Conservation (phyloP, 2,113 vertebrate genomes). For the Bos taurus region DNA sequence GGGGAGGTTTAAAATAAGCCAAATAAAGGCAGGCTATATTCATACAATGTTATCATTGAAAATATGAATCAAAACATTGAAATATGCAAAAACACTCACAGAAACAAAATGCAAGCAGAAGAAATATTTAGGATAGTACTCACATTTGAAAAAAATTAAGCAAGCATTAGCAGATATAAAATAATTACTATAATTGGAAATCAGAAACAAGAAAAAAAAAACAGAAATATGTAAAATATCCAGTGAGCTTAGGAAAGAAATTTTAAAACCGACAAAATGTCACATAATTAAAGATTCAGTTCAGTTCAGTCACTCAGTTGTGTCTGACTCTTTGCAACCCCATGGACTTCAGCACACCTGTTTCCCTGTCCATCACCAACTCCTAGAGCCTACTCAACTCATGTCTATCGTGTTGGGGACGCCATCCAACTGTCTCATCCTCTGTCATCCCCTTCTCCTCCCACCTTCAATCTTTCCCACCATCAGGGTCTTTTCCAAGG, state of each 20-base stretch:
- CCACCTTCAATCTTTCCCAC: neutral
- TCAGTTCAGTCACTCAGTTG: neutral
- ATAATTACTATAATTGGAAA: neutral
- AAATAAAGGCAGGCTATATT: neutral
- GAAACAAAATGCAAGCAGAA: neutral
- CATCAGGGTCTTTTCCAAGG: neutral
- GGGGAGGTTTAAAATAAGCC: neutral
- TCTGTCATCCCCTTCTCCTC: neutral
- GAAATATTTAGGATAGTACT: neutral
- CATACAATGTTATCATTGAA: neutral
- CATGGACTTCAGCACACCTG: neutral
- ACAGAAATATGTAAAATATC: neutral
- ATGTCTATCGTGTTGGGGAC: accelerated
- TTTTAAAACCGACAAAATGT: neutral
- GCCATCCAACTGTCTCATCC: neutral
- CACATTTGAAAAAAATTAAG: neutral
- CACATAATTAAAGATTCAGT: neutral
- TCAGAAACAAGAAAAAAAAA: neutral
- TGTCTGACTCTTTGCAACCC: neutral
- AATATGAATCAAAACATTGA: neutral
- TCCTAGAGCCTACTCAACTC: neutral
- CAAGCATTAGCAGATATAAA: neutral
- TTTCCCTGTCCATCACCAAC: neutral
- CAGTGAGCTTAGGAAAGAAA: neutral
- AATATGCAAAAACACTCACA: neutral